Evolutionary conservation across 2,797 vertebrate genomes (phyloP).

Genomic region (Pipistrellus pipistrellus): DNA sequence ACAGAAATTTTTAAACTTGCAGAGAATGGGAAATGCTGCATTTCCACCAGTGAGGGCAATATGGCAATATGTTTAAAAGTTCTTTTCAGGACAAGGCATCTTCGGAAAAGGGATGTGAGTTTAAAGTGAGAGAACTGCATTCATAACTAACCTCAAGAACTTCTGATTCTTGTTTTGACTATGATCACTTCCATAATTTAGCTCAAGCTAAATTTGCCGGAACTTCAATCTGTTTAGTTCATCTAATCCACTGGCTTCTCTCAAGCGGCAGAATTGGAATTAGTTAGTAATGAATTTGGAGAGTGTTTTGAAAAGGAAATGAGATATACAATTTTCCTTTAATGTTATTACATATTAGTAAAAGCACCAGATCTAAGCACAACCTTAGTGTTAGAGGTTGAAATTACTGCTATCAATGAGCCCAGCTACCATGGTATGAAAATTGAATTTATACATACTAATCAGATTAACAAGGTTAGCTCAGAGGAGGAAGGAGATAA

Average conservation of each 20-base stretch:
- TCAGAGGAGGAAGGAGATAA: slow-evolving; percentile 2
- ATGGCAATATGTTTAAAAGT: slow-evolving; percentile 17
- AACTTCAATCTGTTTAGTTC: slow-evolving; percentile 16
- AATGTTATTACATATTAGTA: slow-evolving; percentile 53
- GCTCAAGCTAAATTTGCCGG: background rate
- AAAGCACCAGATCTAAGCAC: slow-evolving; percentile 19
- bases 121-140: background rate
- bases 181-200: background rate
- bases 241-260: slow-evolving; percentile 29
- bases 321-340: slow-evolving; percentile 61
- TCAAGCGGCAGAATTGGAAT: slow-evolving; percentile 53
- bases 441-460: slow-evolving; percentile 39
- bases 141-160: background rate
- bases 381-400: slow-evolving; percentile 47
- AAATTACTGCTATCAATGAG: slow-evolving; percentile 57
- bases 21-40: slow-evolving; percentile 52
- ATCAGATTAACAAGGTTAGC: slow-evolving; percentile 44
- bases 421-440: background rate
- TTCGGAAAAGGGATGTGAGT: background rate
- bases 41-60: slow-evolving; percentile 13
- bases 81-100: background rate
- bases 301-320: slow-evolving; percentile 72
- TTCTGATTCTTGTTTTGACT: slow-evolving; percentile 4
- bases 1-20: slow-evolving; percentile 32
- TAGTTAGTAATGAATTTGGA: slow-evolving; percentile 64